Base-by-base conservation (phyloP, 2,797 vertebrate genomes). In the Echeneis naucrates region DNA sequence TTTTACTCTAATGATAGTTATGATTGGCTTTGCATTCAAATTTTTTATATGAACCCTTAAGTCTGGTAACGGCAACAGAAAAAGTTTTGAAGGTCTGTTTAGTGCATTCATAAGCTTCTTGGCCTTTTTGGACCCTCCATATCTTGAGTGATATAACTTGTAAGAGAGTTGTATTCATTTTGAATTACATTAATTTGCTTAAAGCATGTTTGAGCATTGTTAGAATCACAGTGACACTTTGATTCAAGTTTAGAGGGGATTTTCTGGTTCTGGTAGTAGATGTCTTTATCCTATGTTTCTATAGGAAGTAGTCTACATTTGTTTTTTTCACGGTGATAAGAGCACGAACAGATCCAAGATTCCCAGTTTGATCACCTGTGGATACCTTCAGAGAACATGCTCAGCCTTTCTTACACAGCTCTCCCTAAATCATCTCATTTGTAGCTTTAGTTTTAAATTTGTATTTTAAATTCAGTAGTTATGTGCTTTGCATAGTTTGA, bases 181-280 rank as follows among this genome's bases (percentile, higher is more conserved):
- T 87, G 44, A 89, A 89, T 88, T 86, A 78, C 78, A 86, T 84
- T 85, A 82, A 84, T 87, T 89, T 88, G 70, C 80, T 84, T 76
- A 70, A 83, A 74, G 77, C 81, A 78, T 85, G 74, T 85, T 81
- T 83, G 73, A 81, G 77, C 79, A 73, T 79, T 59, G 35, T 62
- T 84, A 62, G 63, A 75, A 75, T 85, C 80, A 77, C 77, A 71
- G 45, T 86, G 61, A 51, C 68, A 80, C 55, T 62, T 76, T 60
- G 53, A 76, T 58, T 61, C 45, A 21, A 80, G 73, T 67, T 74
- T 27, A 7, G 62, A 65, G 64, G 73, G 58, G 79, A 35, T 68
- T 55, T 77, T 63, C 77, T 63, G 68, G 47, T 70, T 84, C 55
- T 62, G 47, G 47, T 44, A 16, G 75, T 77, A 69, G 77, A 61